Conservation (phyloP, 2,113 vertebrate species). For the Callipepla californica region DNA sequence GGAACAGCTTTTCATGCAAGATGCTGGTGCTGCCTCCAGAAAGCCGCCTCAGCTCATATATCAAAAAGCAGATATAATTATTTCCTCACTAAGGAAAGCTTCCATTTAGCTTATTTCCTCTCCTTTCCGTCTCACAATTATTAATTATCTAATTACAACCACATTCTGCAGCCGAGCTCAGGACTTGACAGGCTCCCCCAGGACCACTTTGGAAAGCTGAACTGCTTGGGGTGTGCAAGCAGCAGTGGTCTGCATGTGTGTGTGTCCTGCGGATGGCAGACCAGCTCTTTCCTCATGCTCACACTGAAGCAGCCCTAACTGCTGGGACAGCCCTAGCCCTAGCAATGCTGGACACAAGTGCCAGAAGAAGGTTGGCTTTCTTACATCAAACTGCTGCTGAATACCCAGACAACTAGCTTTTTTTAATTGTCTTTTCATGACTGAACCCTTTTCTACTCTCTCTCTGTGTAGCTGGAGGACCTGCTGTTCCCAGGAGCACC, state of each 20-base stretch:
- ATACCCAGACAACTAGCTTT: not conserved
- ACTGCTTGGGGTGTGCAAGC: not conserved
- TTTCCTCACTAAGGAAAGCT: constrained; percentile 77
- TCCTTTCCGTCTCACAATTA: constrained; percentile 36
- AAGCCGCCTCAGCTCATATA: constrained; percentile 65
- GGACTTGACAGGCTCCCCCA: constrained; percentile 74
- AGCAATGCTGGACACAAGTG: not conserved
- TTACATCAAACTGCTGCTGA: not conserved
- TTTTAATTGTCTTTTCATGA: not conserved
- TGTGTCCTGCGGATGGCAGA: not conserved
- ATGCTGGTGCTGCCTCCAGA: constrained; percentile 18
- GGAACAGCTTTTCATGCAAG: not conserved
- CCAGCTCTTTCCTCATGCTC: not conserved
- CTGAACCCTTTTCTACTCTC: not conserved
- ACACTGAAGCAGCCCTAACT: not conserved
- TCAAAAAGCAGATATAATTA: constrained; percentile 68
- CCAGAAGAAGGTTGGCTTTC: not conserved
- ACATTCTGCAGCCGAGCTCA: constrained; percentile 57
- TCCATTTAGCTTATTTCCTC: constrained; percentile 70
- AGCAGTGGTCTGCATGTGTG: not conserved
- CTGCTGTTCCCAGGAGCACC: not conserved
- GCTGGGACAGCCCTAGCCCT: too few relatives aligned
- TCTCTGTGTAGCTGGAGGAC: not conserved
- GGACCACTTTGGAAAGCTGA: constrained; percentile 49
- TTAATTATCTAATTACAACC: constrained; percentile 82